Evolutionary conservation across 2,888 invertebrate species (phyloP).

Genomic region (Macrosiphum euphorbiae): DNA sequence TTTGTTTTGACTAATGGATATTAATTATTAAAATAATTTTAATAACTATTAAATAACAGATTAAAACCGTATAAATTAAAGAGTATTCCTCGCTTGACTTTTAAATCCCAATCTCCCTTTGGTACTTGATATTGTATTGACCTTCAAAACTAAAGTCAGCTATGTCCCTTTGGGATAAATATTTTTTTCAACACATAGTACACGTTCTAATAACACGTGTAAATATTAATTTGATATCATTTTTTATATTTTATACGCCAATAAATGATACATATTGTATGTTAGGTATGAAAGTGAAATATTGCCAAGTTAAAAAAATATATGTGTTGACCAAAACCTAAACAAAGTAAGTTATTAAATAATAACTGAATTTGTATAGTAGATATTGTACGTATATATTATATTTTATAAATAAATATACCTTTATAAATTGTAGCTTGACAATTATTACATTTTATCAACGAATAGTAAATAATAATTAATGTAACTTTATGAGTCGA

Average conservation of each 20-base stretch:
- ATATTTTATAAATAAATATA: too few relatives aligned
- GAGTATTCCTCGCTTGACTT: neutral
- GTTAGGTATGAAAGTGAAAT: neutral
- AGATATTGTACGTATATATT: neutral
- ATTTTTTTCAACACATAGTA: neutral
- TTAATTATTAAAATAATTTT: neutral
- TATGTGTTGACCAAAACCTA: neutral
- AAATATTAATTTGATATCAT: neutral
- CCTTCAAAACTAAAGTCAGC: conserved; percentile 1
- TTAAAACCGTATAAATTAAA: neutral
- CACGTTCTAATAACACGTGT: neutral
- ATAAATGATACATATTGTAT: neutral
- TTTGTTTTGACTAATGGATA: neutral
- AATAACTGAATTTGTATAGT: neutral
- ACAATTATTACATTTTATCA: too few relatives aligned
- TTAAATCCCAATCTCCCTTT: conserved; percentile 20
- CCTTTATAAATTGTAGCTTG: too few relatives aligned
- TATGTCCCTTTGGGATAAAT: neutral
- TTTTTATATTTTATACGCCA: neutral
- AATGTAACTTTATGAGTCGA: too few relatives aligned
- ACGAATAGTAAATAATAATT: too few relatives aligned
- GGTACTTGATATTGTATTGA: conserved; percentile 15
- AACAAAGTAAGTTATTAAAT: neutral
- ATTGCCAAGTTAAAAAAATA: neutral
- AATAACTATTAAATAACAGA: neutral